Conservation (phyloP, 1,140 invertebrate genomes). For the Trachelipus rathkii region DNA sequence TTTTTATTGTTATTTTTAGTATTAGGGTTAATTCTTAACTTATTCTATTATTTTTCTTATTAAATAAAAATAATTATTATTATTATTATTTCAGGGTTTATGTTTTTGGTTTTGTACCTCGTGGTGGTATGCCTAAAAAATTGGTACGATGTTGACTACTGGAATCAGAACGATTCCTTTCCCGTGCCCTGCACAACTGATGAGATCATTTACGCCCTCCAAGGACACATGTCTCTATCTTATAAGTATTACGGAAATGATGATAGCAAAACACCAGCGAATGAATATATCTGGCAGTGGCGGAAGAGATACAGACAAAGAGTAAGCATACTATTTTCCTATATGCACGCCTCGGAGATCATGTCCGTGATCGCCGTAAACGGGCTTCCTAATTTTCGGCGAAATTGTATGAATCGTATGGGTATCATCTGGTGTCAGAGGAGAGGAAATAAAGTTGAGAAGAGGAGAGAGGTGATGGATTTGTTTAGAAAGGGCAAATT, state of each 20-base stretch:
- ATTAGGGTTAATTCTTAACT: too few relatives aligned
- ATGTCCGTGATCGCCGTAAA: too few relatives aligned
- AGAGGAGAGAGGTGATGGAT: too few relatives aligned
- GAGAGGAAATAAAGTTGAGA: too few relatives aligned
- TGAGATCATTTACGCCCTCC: conserved; percentile 58
- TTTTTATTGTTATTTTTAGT: too few relatives aligned
- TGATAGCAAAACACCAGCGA: conserved; percentile 61
- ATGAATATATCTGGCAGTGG: conserved; percentile 51
- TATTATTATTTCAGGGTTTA: conserved; percentile 56
- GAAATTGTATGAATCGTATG: too few relatives aligned
- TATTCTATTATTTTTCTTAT: too few relatives aligned
- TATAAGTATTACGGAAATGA: conserved; percentile 65
- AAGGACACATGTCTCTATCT: conserved; percentile 68
- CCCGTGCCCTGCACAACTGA: conserved; percentile 27
- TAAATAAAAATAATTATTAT: too few relatives aligned
- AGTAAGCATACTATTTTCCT: conserved; percentile 10
- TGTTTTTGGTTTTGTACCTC: conserved; percentile 82
- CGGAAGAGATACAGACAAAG: conserved; percentile 34
- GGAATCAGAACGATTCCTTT: conserved; percentile 18
- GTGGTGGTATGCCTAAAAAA: conserved; percentile 60
- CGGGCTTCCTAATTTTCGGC: too few relatives aligned
- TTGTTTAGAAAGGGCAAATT: too few relatives aligned
- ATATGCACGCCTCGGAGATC: too few relatives aligned
- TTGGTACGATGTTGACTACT: conserved; percentile 61
- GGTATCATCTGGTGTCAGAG: too few relatives aligned